phyloP scores from a whole-genome alignment of 2,888 invertebrate species.

The Drosophila anceps region DNA sequence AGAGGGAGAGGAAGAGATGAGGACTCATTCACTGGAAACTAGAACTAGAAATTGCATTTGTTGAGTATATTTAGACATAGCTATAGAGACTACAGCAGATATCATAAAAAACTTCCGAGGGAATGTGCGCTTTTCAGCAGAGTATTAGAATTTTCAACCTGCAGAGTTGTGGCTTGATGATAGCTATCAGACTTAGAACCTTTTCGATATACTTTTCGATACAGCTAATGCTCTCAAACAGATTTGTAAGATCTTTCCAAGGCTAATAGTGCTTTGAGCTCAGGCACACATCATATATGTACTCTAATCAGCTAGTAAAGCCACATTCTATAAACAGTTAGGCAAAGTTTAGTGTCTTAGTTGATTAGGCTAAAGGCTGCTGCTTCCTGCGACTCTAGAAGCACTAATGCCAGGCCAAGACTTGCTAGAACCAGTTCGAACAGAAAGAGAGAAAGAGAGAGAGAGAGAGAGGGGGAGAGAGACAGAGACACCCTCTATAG shows the following conservation, averaged over 20 bases:
- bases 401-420: neutral
- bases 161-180: neutral
- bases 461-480: neutral
- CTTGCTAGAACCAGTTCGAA: conserved; percentile 28
- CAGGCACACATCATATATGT: neutral
- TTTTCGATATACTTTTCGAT: too few relatives aligned
- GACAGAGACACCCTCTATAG: neutral
- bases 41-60: neutral
- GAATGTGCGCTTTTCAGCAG: neutral
- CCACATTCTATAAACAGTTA: neutral
- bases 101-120: neutral
- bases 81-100: too few relatives aligned
- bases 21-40: neutral
- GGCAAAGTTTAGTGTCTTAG: neutral
- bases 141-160: neutral
- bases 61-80: neutral
- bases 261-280: too few relatives aligned
- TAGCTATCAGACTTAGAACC: neutral
- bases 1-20: neutral
- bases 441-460: neutral
- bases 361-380: neutral
- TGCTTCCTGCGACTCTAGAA: conserved; percentile 9
- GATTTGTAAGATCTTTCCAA: too few relatives aligned
- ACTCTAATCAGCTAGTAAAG: neutral
- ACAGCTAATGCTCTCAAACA: too few relatives aligned